phyloP scores from a whole-genome alignment of 2,113 vertebrate genomes.

The Microcebus murinus region DNA sequence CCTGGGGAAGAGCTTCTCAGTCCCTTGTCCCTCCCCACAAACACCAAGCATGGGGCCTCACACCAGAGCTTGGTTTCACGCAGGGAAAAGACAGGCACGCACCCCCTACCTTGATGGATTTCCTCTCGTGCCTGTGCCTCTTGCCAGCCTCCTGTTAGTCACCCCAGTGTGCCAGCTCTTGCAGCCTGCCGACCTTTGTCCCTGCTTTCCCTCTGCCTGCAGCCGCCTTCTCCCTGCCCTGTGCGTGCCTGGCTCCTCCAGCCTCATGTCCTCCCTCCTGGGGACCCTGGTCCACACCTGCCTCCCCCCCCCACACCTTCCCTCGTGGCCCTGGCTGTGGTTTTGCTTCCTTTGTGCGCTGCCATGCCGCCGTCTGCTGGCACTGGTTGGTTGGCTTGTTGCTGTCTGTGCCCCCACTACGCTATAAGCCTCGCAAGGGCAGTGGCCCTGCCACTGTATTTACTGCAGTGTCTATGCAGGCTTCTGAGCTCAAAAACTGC shows the following conservation, averaged over 20 bases:
- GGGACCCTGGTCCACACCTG: neutral
- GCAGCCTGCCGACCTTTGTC: neutral
- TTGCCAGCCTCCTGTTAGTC: too few relatives aligned
- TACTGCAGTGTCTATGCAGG: accelerated
- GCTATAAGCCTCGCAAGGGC: too few relatives aligned
- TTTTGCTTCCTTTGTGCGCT: neutral
- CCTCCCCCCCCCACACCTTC: too few relatives aligned
- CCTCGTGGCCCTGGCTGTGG: neutral
- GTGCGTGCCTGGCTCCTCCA: neutral
- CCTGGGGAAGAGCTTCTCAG: neutral
- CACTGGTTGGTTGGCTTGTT: neutral
- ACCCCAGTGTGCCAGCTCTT: neutral
- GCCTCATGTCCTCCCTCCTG: neutral
- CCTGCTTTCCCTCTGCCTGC: neutral
- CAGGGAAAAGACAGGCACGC: neutral
- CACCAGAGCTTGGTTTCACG: neutral
- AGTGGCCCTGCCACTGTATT: neutral
- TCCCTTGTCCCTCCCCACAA: neutral
- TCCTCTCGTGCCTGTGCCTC: neutral
- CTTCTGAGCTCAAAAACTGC: neutral
- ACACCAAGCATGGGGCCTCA: accelerated
- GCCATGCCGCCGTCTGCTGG: neutral
- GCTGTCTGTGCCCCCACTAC: accelerated
- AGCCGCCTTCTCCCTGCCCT: neutral
- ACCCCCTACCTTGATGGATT: neutral